A percentile compares a stretch with the other conserved stretches of the same genome.
These are phyloP conservation scores for Oligia strigilis DNA, from an alignment of 2,888 invertebrate genomes.

Conservation along the genomic window DNA sequence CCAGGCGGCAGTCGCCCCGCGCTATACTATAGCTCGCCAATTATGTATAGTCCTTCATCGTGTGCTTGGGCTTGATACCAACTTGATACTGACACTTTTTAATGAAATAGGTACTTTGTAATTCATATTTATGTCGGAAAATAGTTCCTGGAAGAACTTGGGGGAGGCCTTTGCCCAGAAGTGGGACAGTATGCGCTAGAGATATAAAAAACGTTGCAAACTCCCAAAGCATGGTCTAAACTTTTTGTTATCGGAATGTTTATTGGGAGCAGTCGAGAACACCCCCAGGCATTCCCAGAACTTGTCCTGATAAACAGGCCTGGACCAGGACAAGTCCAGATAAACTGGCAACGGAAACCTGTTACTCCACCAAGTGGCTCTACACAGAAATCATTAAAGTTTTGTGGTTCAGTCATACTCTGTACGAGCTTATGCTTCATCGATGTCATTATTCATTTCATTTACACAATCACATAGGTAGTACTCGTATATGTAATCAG, in stretches of 20 bases:
- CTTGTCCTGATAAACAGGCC: constrained; percentile 38
- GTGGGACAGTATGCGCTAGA: not conserved
- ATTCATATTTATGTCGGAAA: not conserved
- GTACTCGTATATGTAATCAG: not conserved
- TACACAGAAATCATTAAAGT: not conserved
- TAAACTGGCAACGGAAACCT: constrained; percentile 41
- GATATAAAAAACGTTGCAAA: not conserved
- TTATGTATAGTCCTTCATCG: not conserved
- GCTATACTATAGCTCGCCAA: not conserved
- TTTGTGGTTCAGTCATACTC: constrained; percentile 4
- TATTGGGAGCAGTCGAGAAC: not conserved
- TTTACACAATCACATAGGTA: not conserved
- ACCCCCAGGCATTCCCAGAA: constrained; percentile 20
- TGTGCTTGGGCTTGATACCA: not conserved
- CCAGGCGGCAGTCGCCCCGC: constrained; percentile 5
- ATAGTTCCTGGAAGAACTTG: not conserved
- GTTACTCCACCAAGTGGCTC: constrained; percentile 30
- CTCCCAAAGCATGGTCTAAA: not conserved
- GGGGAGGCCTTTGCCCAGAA: not conserved
- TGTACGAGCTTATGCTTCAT: not conserved
- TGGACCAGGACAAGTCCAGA: constrained; percentile 35
- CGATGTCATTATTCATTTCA: not conserved
- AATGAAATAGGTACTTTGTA: not conserved
- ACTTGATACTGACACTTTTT: not conserved
- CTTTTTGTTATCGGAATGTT: not conserved